A percentile compares a stretch with the other conserved stretches of the same genome.
These are phyloP conservation scores for Neodiprion pinetum DNA, from an alignment of 1,140 invertebrate species.

Conservation along the genomic window DNA sequence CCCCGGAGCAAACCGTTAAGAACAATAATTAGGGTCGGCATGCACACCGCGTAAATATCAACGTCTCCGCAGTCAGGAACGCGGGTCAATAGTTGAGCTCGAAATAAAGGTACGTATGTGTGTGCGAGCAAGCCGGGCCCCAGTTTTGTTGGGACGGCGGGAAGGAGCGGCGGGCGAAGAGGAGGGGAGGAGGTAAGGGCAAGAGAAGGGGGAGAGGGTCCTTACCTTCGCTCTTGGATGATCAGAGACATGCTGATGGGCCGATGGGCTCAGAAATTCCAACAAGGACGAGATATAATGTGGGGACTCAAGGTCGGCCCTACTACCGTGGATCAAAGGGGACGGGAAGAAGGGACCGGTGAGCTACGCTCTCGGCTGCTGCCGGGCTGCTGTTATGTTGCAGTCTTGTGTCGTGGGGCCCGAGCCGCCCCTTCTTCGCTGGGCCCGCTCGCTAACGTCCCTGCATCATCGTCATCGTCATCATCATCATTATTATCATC, in stretches of 20 bases:
- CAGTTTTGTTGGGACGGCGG: background rate
- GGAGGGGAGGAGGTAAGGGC: background rate
- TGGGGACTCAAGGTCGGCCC: conserved; percentile 62
- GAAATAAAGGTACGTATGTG: background rate
- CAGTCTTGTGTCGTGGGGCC: conserved; percentile 54
- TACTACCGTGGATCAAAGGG: conserved; percentile 46
- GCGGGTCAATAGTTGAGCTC: background rate
- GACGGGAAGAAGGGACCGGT: conserved; percentile 41
- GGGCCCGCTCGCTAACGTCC: background rate
- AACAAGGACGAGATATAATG: conserved; percentile 58
- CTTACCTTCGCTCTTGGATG: conserved; percentile 34
- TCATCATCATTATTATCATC: background rate
- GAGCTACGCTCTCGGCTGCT: no score
- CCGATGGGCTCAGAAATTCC: conserved; percentile 58
- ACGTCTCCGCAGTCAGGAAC: no score
- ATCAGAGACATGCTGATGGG: conserved; percentile 51
- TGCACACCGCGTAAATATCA: no score
- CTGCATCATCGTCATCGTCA: no score
- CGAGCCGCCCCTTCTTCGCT: conserved; percentile 23
- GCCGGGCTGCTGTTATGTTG: background rate
- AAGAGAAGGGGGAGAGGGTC: conserved; percentile 17
- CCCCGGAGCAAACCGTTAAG: no score
- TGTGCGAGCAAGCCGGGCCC: background rate
- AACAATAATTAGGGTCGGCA: no score
- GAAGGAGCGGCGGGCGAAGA: background rate